phyloP scores from a whole-genome alignment of 2,797 vertebrate species.

The Lithobates pipiens region DNA sequence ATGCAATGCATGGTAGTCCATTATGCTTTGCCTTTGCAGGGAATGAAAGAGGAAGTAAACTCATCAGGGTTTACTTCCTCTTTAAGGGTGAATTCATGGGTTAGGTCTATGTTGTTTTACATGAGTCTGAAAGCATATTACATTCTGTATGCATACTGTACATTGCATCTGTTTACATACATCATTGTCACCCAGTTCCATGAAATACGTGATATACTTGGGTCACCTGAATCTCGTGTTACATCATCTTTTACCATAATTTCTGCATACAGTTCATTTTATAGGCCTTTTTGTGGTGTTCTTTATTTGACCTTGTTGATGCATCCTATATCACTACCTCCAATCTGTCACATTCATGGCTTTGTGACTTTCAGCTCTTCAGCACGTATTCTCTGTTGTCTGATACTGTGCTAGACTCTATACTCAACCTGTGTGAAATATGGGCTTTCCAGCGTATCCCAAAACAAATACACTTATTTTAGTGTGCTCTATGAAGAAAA shows the following conservation, averaged over 20 bases:
- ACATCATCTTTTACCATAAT: not conserved
- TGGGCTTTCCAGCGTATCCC: not conserved
- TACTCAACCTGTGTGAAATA: not conserved
- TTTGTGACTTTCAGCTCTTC: slow-evolving; percentile 17
- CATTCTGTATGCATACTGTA: too few species aligned
- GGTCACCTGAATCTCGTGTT: too few species aligned
- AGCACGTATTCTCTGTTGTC: slow-evolving; percentile 13
- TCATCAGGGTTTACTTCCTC: too few species aligned
- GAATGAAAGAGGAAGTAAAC: too few species aligned
- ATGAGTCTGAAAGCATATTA: too few species aligned
- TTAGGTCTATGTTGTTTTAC: too few species aligned
- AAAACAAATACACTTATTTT: not conserved
- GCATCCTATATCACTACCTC: not conserved
- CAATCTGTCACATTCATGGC: slow-evolving; percentile 45
- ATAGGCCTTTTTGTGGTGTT: slow-evolving; percentile 2
- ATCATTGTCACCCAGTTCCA: too few species aligned
- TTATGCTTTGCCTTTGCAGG: too few species aligned
- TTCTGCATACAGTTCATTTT: slow-evolving; percentile 30
- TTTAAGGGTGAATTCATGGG: too few species aligned
- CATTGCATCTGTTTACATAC: too few species aligned
- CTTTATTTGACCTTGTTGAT: slow-evolving; percentile 54
- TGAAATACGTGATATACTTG: too few species aligned
- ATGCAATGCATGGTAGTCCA: too few species aligned
- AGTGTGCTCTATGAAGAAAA: not conserved
- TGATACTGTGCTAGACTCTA: not conserved